Base-by-base conservation (phyloP, 1,140 invertebrate genomes). In the Drosophila kepulauana region DNA sequence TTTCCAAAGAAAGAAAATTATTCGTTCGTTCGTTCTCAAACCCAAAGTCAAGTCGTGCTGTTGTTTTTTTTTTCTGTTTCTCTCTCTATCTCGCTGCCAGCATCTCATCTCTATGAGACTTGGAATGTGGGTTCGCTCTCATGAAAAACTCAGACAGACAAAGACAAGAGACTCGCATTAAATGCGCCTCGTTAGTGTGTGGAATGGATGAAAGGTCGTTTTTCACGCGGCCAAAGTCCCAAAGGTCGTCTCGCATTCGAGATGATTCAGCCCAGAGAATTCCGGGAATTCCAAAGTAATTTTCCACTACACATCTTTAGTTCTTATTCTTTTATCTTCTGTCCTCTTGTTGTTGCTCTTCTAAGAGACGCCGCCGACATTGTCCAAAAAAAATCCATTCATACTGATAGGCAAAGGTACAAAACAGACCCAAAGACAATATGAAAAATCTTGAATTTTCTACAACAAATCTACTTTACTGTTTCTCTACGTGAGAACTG, bases 201-300 rank as follows among this genome's bases (percentile, higher is more conserved):
- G 75, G 80, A 90, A 90, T 89, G 69, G 81, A 57, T 81, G 85
- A 88, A 89, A 88, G 85, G 85, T 88, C 85, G 85, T 89, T 88
- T 89, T 88, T 88, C 85, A 90, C 85, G 81, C 85, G 81, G 78
- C 41, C 75, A 67, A 25, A 54, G 59, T 75, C 78, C 85, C 81
- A 88, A 88, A 88, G 85, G 85, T 89, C 85, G 84, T 75, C 82
- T 38, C 67, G 54, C 62, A 56, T 59, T 59, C 46, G 73, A 79
- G 84, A 89, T 88, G 84, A 88, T 89, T 88, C 84, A 88, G 84
- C 84, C 25, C 49, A 57, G 66, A 89, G 61, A 90, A 90, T 89
- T 89, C 86, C 75, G 78, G 85, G 85, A 89, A 90, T 90, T 90
- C 86, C 78, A 73, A 77, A 66, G 61, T 85, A 88, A 81, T 89